Evolutionary conservation across 1,140 invertebrate species (phyloP), one percentile per base, ranked within the genome.

Genomic region (Orius insidiosus): DNA sequence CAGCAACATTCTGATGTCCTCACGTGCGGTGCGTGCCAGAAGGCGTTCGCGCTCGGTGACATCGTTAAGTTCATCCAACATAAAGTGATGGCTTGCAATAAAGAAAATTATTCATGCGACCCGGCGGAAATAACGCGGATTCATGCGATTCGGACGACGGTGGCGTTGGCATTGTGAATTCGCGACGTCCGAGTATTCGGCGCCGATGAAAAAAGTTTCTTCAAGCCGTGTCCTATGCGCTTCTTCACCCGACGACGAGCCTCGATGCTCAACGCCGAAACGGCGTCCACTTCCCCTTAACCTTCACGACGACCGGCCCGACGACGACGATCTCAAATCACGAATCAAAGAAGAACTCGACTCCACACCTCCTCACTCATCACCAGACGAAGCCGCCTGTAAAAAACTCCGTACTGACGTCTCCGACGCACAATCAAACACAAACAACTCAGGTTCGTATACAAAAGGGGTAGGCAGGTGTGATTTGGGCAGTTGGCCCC

Each of bases 51-150:
- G 40, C 71, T 95, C 33, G 78, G 81, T 10, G 88, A 95, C 67
- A 94, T 95, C 54, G 81, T 92, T 47, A 75, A 82, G 45, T 95
- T 95, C 68, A 94, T 95, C 58, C 85, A 93, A 64, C 89, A 95
- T 74, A 94, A 94, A 66, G 78, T 90, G 50, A 76, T 78, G 50
- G 74, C 80, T 50, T 86, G 83, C 64, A 81, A 82, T 64, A 84
- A 85, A 63, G 80, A 85, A 57, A 75, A 80, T 55, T 65, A 60
- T 55, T 51, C 63, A 59, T 54, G 63, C 63, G 14, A 58, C 36
- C 60, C 59, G 7, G 60, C 60, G 13, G 62, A 60, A 55, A 67
- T 10, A 52, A 59, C 36, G 51, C 53, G n/a, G 58, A 59, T 14
- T 54, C 51, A 1, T 53, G 55, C 10, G 52, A 56, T 37, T 53